Evolutionary conservation across 2,888 invertebrate species (phyloP), one percentile per base, ranked within the genome.

Genomic region (Camptogramma bilineatum): DNA sequence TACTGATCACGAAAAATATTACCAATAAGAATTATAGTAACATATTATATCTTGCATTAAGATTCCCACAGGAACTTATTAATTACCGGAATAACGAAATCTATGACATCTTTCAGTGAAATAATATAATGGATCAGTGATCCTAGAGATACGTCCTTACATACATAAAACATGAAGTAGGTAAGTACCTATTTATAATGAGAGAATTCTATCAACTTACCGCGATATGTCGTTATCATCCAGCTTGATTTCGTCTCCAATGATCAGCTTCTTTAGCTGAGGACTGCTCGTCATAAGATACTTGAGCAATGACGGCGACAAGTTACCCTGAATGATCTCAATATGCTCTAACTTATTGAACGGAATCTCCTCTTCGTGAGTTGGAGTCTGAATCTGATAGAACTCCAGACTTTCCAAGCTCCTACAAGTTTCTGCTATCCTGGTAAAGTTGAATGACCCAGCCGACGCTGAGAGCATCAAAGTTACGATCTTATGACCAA

Each of bases 221-320:
- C 95, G 91, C 44, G 94, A 86, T 78, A 96, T 93, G 81, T 96
- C 96, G 62, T 95, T 95, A 79, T 96, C 96, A 60, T 94, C 95
- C 75, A 96, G 88, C 66, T 94, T 94, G 13, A 96, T 92, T 72
- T 94, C 94, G 76, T 96, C 95, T 0, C 95, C 95, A 1, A 96
- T 94, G 44, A 95, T 90, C 34, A 96, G 84, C 72, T 94, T 95
- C 73, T 94, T 93, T 8, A 95, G 87, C 48, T 92, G 94, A 4
- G 95, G 94, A 67, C 94, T 90, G 59, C 94, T 93, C 53, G 94
- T 95, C 82, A 96, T 94, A 21, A 96, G 82, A 72, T 94, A 94
- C 77, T 94, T 95, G 5, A 96, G 85, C 64, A 94, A 93, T 0
- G 91, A 88, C 62, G 94, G 86, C 13, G 93, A 92, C 54, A 95